These are phyloP conservation scores for Henicopernis longicauda DNA, from an alignment of 2,113 vertebrate genomes.

Conservation along the genomic window DNA sequence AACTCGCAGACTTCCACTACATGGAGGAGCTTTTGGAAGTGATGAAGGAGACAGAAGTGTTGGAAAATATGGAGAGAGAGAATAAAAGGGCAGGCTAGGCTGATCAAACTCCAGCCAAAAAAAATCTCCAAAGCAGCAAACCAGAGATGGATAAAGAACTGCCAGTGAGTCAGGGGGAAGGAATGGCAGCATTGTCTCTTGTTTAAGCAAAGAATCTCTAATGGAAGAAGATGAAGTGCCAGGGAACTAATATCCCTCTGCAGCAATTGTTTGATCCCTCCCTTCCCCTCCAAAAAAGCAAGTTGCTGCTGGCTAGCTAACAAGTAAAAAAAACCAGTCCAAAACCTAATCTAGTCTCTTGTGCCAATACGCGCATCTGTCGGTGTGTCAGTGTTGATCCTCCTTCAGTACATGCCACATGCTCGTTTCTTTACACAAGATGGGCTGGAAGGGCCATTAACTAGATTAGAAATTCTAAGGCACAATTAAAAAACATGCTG, in stretches of 20 bases:
- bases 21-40: not conserved
- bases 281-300: conserved; percentile 45
- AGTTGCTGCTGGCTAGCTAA: conserved; percentile 56
- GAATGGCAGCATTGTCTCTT: conserved; percentile 49
- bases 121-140: conserved; percentile 33
- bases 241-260: conserved; percentile 39
- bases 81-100: conserved; percentile 17
- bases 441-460: conserved; percentile 56
- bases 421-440: conserved; percentile 48
- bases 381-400: conserved; percentile 61
- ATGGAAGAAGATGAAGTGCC: conserved; percentile 51
- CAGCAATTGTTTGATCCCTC: conserved; percentile 47
- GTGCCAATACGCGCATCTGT: conserved; percentile 54
- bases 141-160: conserved; percentile 33
- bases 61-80: conserved; percentile 8
- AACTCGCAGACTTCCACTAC: not conserved
- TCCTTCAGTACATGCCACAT: conserved; percentile 58
- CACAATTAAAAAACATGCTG: conserved; percentile 45
- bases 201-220: conserved; percentile 49
- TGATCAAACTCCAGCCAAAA: conserved; percentile 21
- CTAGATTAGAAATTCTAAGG: conserved; percentile 61
- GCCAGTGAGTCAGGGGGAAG: conserved; percentile 42
- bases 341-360: conserved; percentile 46
- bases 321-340: conserved; percentile 26
- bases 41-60: conserved; percentile 19